phyloP scores from a whole-genome alignment of 2,113 vertebrate species.

The Pygoscelis adeliae region DNA sequence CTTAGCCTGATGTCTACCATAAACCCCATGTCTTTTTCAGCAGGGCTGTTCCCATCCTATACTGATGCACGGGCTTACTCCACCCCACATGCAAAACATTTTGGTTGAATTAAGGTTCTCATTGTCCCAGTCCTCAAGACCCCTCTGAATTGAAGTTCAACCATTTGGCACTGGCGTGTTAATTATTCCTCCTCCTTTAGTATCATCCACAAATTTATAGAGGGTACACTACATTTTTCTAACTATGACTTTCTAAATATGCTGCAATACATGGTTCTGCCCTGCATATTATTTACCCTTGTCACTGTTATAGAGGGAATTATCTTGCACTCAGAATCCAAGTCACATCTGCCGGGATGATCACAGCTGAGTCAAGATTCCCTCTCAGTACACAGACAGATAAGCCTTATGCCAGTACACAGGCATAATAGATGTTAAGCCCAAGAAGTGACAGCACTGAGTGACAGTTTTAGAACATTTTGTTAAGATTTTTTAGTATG shows the following conservation, averaged over 20 bases:
- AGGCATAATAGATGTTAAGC: neutral
- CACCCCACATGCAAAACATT: neutral
- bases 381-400: neutral
- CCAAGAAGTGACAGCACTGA: neutral
- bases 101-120: neutral
- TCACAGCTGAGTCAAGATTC: neutral
- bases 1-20: neutral
- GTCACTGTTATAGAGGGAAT: fast-evolving
- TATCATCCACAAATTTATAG: neutral
- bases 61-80: fast-evolving
- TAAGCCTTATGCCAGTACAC: too few species aligned
- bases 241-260: neutral
- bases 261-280: neutral
- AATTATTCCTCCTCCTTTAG: neutral
- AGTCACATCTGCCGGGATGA: neutral
- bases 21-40: neutral
- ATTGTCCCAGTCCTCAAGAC: neutral
- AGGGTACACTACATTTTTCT: neutral
- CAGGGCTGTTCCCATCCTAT: neutral
- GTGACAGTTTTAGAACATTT: neutral
- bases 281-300: neutral
- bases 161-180: neutral
- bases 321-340: neutral
- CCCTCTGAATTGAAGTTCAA: neutral
- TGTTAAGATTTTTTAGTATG: neutral